Evolutionary conservation across 2,797 vertebrate genomes (phyloP), one percentile per base, ranked within the genome.

Genomic region (Hemibagrus guttatus): DNA sequence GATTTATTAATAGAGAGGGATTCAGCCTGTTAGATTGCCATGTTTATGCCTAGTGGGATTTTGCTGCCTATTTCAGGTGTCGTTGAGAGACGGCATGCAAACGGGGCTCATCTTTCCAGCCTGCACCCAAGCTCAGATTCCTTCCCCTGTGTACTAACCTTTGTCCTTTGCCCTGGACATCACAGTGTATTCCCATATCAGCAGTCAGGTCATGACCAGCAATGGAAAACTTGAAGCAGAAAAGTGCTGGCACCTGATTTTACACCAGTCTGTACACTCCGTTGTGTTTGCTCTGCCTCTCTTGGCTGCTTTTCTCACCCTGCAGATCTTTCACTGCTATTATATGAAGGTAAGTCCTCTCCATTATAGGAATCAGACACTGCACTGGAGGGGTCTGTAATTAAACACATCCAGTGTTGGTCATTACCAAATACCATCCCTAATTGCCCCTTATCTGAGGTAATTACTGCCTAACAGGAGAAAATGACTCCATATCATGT

Each of bases 381-480:
- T 92, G 92, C 91, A 90, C 79, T 85, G 83, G 91, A 93, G 90
- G 94, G 94, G 93, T 93, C 94, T 90, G 81, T 94, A 95, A 95
- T 95, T 95, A 95, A 95, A 95, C 95, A 95, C 94, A 94, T 95
- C 93, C 90, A 94, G 93, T 92, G 93, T 91, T 93, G 93, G 94
- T 96, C 95, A 96, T 96, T 95, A 95, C 93, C 92, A 94, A 92
- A 94, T 94, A 93, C 92, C 92, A 93, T 92, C 92, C 93, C 92
- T 95, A 95, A 96, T 95, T 95, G 94, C 95, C 92, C 94, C 92
- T 95, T 95, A 95, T 94, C 94, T 93, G 89, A 90, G 92, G 92
- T 92, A 93, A 96, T 95, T 95, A 94, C 93, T 92, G 92, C 92
- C 91, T 93, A 89, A 85, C 88, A 92, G 91, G 92, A 92, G 91